Evolutionary conservation across 2,888 invertebrate species (phyloP), one percentile per base, ranked within the genome.

Genomic region (Xanthorhoe spadicearia): DNA sequence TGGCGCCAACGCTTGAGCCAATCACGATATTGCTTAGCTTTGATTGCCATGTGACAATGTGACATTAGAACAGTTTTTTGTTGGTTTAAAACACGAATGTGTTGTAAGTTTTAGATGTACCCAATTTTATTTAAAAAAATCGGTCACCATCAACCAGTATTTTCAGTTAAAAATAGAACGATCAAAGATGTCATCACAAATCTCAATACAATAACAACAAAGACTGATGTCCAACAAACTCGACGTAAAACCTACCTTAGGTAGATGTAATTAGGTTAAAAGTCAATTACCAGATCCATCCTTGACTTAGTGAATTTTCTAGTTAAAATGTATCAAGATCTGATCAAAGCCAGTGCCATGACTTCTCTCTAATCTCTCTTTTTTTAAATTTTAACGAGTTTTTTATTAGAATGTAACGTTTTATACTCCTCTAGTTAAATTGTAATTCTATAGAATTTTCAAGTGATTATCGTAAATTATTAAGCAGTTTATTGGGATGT

Each of bases 251-350:
- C 59, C 62, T 71, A 66, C 71, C 69, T 18, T 58, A 68, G 70
- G 71, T 70, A 64, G 71, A 62, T 52, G 61, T 65, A 62, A 65
- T 66, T 71, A 73, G 65, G 65, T 68, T 70, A 66, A 56, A 70
- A 70, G 82, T 81, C 81, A 80, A 82, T 82, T 82, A 82, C 63
- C 64, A 69, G 68, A 72, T 80, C 77, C 77, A 78, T 80, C 75
- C 75, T 19, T 61, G 57, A 61, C 64, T 64, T 66, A 56, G 49
- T 62, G 46, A 54, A 64, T 58, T 62, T 67, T 66, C 56, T 62
- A 67, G 70, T 73, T 72, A 74, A 61, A 52, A 43, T 50, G 43
- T 32, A 58, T 38, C 65, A 62, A 71, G 71, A 73, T 73, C 74
- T 73, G 70, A 75, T 55, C 68, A 72, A 62, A 69, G 54, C 63